Evolutionary conservation across 2,888 invertebrate genomes (phyloP).

Genomic region (Diogma glabrata): DNA sequence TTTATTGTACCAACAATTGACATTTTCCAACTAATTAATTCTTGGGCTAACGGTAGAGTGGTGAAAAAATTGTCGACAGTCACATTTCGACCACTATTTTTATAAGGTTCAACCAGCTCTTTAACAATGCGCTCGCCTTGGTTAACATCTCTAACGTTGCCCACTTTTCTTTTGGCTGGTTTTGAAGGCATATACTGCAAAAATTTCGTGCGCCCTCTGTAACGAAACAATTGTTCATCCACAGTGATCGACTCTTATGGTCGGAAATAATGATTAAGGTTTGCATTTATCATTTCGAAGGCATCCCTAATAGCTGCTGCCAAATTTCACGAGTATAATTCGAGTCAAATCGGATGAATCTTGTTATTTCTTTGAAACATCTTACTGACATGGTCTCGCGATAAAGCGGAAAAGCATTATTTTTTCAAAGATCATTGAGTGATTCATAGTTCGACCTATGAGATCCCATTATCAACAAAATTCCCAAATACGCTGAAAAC

Average conservation of each 20-base stretch:
- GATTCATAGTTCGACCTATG: too few species aligned
- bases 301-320: too few species aligned
- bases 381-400: too few species aligned
- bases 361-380: too few species aligned
- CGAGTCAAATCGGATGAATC: too few species aligned
- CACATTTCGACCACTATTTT: background rate
- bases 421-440: too few species aligned
- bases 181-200: background rate
- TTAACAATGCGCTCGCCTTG: constrained; percentile 23
- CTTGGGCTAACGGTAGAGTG: background rate
- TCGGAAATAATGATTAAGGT: too few species aligned
- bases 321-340: too few species aligned
- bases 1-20: background rate
- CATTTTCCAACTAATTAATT: background rate
- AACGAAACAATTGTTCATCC: background rate
- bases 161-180: constrained; percentile 17
- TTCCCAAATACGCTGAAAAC: background rate
- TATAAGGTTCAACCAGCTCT: constrained; percentile 14
- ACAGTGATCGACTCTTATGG: background rate
- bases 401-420: too few species aligned
- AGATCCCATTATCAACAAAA: too few species aligned
- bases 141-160: constrained; percentile 20
- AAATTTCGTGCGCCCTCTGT: background rate
- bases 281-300: too few species aligned
- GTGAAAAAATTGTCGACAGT: too few species aligned